Conservation (phyloP, 2,888 invertebrate species). For the Lepidochrysops patricia region DNA sequence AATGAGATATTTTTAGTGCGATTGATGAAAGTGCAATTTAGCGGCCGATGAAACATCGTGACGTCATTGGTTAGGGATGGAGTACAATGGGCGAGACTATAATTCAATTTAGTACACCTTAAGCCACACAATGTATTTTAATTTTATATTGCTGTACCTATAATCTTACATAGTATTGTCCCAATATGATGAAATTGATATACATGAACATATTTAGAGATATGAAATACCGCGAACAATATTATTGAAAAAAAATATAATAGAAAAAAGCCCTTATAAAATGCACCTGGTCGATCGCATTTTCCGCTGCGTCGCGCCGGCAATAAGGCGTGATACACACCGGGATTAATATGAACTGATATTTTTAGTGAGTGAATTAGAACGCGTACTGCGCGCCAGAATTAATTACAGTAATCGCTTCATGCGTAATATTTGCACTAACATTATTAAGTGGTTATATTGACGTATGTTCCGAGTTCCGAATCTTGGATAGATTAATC, state of each 20-base stretch:
- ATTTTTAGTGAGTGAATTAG: neutral
- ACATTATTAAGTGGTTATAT: no score
- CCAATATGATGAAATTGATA: no score
- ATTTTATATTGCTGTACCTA: no score
- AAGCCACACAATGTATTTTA: no score
- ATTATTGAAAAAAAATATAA: neutral
- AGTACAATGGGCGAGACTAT: neutral
- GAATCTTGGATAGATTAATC: no score
- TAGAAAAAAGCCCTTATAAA: neutral
- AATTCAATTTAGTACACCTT: no score
- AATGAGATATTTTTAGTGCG: neutral
- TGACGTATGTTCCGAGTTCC: no score
- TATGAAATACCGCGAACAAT: no score
- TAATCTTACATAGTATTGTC: no score
- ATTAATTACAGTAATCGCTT: neutral
- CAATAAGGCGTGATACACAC: neutral
- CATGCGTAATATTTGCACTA: no score
- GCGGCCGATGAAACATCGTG: neutral
- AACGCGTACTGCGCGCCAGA: neutral
- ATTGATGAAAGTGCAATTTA: neutral
- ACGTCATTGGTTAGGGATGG: neutral
- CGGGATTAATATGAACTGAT: neutral
- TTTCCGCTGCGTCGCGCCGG: neutral
- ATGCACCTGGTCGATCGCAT: neutral
- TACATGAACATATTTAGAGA: no score